Conservation (phyloP, 2,888 invertebrate genomes). For the Chrysolina americana region DNA sequence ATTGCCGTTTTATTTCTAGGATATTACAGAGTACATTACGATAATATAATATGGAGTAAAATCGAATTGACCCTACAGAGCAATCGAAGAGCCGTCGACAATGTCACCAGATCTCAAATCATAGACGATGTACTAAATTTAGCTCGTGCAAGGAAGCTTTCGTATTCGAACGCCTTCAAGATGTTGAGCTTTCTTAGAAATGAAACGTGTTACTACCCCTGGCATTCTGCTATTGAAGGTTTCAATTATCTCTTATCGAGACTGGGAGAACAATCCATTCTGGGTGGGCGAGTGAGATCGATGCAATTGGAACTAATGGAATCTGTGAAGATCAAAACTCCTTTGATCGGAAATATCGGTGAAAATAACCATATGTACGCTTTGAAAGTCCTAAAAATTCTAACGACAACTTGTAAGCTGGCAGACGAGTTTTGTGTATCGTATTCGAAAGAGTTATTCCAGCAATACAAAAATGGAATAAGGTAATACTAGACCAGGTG, state of each 20-base stretch:
- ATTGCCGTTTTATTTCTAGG: slow-evolving; percentile 66
- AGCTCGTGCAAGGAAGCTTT: slow-evolving; percentile 76
- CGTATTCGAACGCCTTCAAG: slow-evolving; percentile 76
- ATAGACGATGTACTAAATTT: slow-evolving; percentile 86
- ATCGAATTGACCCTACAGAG: slow-evolving; percentile 69
- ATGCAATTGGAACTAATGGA: slow-evolving; percentile 39
- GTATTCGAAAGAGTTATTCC: slow-evolving; percentile 67
- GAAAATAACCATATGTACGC: slow-evolving; percentile 70
- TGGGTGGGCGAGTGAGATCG: slow-evolving; percentile 26
- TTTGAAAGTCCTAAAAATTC: slow-evolving; percentile 74
- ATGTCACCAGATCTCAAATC: slow-evolving; percentile 81
- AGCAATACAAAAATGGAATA: slow-evolving; percentile 38
- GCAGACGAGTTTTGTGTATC: slow-evolving; percentile 73
- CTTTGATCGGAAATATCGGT: slow-evolving; percentile 38
- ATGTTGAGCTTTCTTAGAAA: slow-evolving; percentile 78
- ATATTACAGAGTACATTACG: slow-evolving; percentile 79
- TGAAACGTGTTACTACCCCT: slow-evolving; percentile 82
- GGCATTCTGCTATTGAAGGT: slow-evolving; percentile 77
- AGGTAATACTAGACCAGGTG: not conserved
- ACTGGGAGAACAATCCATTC: slow-evolving; percentile 38
- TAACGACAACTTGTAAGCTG: slow-evolving; percentile 77
- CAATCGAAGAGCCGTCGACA: slow-evolving; percentile 72
- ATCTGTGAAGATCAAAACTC: slow-evolving; percentile 35
- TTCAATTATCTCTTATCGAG: slow-evolving; percentile 61
- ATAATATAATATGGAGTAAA: slow-evolving; percentile 72